Conservation (phyloP, 2,888 invertebrate genomes). For the Andrena fulva region DNA sequence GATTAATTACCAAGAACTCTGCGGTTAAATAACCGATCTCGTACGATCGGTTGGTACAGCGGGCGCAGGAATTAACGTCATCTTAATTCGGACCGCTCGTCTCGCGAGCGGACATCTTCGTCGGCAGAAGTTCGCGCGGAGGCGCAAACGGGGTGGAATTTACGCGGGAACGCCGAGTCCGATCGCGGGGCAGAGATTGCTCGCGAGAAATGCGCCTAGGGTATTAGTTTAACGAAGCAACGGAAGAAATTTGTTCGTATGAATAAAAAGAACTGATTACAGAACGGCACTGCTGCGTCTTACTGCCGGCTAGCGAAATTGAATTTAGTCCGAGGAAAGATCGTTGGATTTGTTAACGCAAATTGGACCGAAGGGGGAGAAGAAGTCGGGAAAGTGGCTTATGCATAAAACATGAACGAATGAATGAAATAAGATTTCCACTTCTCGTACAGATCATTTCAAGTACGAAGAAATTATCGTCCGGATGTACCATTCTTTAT, state of each 20-base stretch:
- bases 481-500: not conserved
- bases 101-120: not conserved
- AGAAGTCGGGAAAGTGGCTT: constrained; percentile 29
- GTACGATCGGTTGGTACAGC: not conserved
- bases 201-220: not conserved
- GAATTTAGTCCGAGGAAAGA: constrained; percentile 43
- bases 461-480: constrained; percentile 44
- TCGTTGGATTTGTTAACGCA: constrained; percentile 60
- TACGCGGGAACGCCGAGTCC: not conserved
- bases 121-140: not conserved
- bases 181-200: not conserved
- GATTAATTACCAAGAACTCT: constrained; percentile 32
- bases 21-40: constrained; percentile 5
- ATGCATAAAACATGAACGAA: constrained; percentile 59
- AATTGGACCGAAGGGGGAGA: constrained; percentile 50
- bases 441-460: constrained; percentile 45
- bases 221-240: constrained; percentile 40
- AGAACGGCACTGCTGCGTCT: constrained; percentile 25
- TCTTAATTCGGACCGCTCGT: not conserved
- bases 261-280: constrained; percentile 51
- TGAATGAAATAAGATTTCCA: constrained; percentile 54
- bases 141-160: not conserved
- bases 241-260: constrained; percentile 41
- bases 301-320: constrained; percentile 35
- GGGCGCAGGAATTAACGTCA: not conserved